A percentile compares a stretch with the other conserved stretches of the same genome.
Evolutionary conservation across 2,113 vertebrate genomes (phyloP).

Genomic region (Nerophis lumbriciformis): DNA sequence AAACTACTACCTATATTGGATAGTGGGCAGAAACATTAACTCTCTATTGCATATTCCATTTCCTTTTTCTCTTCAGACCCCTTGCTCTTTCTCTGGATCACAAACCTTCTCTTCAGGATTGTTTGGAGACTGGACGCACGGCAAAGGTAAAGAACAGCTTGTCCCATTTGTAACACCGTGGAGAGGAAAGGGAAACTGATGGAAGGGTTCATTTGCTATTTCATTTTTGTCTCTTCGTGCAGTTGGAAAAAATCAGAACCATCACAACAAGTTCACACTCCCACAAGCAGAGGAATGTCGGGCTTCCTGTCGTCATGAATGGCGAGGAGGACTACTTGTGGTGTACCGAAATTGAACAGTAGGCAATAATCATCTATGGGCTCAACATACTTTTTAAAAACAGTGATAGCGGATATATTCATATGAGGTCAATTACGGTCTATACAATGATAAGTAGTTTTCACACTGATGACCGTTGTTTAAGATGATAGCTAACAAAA

Average conservation of each 20-base stretch:
- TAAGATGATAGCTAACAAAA: no score
- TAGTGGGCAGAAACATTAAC: no score
- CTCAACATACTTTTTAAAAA: background rate
- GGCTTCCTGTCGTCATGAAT: slow-evolving; percentile 84
- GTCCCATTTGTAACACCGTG: no score
- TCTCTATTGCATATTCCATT: background rate
- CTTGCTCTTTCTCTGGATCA: slow-evolving; percentile 70
- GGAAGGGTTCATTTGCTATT: background rate
- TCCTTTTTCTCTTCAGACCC: slow-evolving; percentile 61
- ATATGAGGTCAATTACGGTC: no score
- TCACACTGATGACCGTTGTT: no score
- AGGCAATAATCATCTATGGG: slow-evolving; percentile 60
- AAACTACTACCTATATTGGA: no score
- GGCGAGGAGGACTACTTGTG: slow-evolving; percentile 85
- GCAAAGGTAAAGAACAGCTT: slow-evolving; percentile 72
- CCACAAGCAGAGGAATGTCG: slow-evolving; percentile 78
- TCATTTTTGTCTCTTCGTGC: slow-evolving; percentile 34
- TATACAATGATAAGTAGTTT: no score
- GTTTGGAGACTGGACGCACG: slow-evolving; percentile 78
- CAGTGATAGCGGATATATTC: no score
- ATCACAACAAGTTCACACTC: slow-evolving; percentile 87
- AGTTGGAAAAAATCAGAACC: slow-evolving; percentile 86
- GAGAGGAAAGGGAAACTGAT: no score
- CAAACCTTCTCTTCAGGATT: slow-evolving; percentile 80
- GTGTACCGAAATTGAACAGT: slow-evolving; percentile 87